Percentiles rank a stretch among this genome's conserved stretches.
These are phyloP conservation scores for Malaclemys terrapin DNA, from an alignment of 2,113 vertebrate species.

Conservation along the genomic window DNA sequence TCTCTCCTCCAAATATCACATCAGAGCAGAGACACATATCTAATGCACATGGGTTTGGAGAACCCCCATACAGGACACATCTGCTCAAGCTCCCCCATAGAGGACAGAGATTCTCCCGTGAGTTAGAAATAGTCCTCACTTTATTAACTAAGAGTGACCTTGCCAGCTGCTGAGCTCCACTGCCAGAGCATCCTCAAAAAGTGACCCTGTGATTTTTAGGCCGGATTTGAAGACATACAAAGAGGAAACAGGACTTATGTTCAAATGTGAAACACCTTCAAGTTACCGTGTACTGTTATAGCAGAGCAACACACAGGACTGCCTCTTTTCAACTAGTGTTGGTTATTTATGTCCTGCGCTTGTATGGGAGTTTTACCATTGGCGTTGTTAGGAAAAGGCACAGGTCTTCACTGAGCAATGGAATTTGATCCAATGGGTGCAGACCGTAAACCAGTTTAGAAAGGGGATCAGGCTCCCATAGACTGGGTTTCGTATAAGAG, in stretches of 20 bases:
- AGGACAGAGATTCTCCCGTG: not conserved
- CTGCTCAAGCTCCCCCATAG: not conserved
- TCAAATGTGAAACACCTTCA: not conserved
- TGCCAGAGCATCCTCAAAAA: not conserved
- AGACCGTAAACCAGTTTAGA: not conserved
- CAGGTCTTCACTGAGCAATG: not conserved
- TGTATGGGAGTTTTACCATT: not conserved
- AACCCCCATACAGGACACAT: not conserved
- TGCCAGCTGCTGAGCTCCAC: not conserved
- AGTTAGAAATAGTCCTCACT: not conserved
- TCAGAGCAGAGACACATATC: not conserved
- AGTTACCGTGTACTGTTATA: not conserved
- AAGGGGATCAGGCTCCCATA: not conserved
- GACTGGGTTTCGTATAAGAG: not conserved
- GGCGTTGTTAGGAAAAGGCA: not conserved
- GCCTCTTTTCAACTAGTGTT: not conserved
- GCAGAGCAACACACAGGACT: not conserved
- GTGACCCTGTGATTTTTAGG: not conserved
- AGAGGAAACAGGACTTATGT: not conserved
- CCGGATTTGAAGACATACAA: not conserved
- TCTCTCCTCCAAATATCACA: not conserved
- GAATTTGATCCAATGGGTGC: not conserved
- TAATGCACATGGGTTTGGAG: not conserved
- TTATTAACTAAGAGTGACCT: not conserved
- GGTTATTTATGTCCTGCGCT: not conserved